Conservation (phyloP, 2,113 vertebrate species). For the Polypterus senegalus region DNA sequence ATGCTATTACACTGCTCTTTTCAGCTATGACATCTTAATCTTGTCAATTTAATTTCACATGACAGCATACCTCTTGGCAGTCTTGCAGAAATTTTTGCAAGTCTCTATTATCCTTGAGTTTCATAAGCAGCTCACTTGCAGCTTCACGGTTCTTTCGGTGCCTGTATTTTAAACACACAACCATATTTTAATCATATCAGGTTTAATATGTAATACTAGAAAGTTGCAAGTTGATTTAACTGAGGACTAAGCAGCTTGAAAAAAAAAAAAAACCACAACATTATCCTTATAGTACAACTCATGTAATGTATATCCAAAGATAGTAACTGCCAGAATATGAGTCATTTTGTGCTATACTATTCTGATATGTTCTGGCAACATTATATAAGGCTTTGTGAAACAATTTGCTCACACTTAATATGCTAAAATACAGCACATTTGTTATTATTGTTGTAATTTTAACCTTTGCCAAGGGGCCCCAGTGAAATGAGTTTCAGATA, state of each 20-base stretch:
- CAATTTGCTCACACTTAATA: too few species aligned
- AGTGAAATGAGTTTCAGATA: too few species aligned
- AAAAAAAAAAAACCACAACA: too few species aligned
- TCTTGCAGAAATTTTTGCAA: conserved; percentile 95
- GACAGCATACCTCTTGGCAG: conserved; percentile 75
- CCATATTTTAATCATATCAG: background rate
- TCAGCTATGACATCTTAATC: too few species aligned
- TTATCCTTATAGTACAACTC: background rate
- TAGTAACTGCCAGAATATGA: background rate
- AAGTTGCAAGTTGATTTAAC: too few species aligned
- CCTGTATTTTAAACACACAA: conserved; percentile 34
- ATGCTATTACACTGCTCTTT: too few species aligned
- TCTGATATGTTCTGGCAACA: background rate
- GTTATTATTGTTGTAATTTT: too few species aligned
- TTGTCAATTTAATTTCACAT: background rate
- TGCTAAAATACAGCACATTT: too few species aligned
- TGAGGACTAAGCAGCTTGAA: too few species aligned
- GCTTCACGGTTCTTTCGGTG: conserved; percentile 88
- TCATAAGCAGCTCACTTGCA: conserved; percentile 80
- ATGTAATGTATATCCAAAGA: background rate
- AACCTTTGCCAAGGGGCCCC: too few species aligned
- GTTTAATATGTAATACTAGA: background rate
- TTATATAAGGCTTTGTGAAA: too few species aligned
- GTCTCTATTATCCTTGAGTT: conserved; percentile 91
- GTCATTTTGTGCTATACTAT: background rate